Evolutionary conservation across 2,888 invertebrate species (phyloP).

Genomic region (Apocheima hispidaria): DNA sequence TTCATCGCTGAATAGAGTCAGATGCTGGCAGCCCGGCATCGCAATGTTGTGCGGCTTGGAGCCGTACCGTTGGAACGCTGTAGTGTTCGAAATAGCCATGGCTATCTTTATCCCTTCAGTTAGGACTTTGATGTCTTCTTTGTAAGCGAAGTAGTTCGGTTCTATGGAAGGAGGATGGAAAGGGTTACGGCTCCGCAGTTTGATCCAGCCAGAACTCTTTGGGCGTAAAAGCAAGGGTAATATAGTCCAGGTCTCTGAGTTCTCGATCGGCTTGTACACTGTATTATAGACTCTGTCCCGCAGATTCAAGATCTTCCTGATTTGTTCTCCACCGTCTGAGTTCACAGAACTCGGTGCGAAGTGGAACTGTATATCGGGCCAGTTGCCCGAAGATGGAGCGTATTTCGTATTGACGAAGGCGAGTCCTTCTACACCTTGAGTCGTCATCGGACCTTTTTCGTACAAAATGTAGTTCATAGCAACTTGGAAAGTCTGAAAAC

Average conservation of each 20-base stretch:
- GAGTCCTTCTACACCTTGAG: conserved; percentile 93
- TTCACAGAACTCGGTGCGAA: conserved; percentile 94
- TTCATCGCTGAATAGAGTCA: conserved; percentile 90
- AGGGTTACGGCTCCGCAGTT: conserved; percentile 92
- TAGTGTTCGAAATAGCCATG: conserved; percentile 91
- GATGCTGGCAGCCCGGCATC: conserved; percentile 93
- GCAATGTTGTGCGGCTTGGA: conserved; percentile 92
- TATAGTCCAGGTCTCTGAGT: conserved; percentile 94
- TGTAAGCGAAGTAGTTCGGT: conserved; percentile 96
- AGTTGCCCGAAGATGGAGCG: conserved; percentile 91
- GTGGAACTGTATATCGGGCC: conserved; percentile 95
- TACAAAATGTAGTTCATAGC: conserved; percentile 93
- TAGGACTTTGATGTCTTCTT: conserved; percentile 91
- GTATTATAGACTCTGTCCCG: conserved; percentile 94
- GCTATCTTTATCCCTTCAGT: conserved; percentile 95
- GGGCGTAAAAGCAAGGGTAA: conserved; percentile 93
- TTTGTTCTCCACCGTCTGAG: conserved; percentile 93
- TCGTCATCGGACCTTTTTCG: conserved; percentile 94
- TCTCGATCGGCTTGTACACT: conserved; percentile 92
- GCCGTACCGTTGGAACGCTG: conserved; percentile 92
- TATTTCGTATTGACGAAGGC: conserved; percentile 95
- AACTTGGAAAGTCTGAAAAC: conserved; percentile 92
- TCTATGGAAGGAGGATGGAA: conserved; percentile 93
- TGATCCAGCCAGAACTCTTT: conserved; percentile 95
- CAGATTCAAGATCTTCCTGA: conserved; percentile 90